phyloP scores from a whole-genome alignment of 2,888 invertebrate genomes.

The Colletes collaris region DNA sequence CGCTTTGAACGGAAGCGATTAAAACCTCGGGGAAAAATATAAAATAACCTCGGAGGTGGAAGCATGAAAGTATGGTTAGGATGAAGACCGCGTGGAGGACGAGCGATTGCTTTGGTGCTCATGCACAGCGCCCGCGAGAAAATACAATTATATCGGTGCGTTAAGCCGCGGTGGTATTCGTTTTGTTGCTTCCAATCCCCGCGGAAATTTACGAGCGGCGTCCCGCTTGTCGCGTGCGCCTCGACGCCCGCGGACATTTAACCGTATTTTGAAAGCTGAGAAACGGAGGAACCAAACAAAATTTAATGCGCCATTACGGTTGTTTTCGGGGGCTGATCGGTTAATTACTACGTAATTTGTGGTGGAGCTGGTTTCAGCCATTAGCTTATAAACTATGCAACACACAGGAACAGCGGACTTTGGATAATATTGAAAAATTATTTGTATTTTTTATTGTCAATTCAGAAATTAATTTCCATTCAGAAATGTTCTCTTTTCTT shows the following conservation, averaged over 20 bases:
- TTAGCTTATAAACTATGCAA: too few relatives aligned
- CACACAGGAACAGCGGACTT: too few relatives aligned
- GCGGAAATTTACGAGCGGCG: conserved; percentile 56
- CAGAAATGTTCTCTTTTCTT: too few relatives aligned
- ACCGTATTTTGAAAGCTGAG: conserved; percentile 19
- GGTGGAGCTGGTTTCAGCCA: too few relatives aligned
- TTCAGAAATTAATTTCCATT: too few relatives aligned
- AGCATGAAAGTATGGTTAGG: background rate
- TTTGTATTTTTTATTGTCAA: too few relatives aligned
- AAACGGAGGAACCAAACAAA: conserved; percentile 31
- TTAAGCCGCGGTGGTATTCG: conserved; percentile 44
- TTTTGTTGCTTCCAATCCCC: conserved; percentile 54
- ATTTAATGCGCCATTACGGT: conserved; percentile 22
- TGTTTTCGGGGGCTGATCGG: background rate
- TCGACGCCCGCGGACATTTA: conserved; percentile 13
- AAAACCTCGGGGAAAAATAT: conserved; percentile 5
- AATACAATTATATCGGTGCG: conserved; percentile 62
- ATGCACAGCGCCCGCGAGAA: conserved; percentile 48
- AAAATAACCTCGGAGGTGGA: background rate
- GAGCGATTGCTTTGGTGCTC: conserved; percentile 7
- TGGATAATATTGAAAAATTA: too few relatives aligned
- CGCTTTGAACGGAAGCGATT: conserved; percentile 34
- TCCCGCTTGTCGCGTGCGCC: conserved; percentile 32
- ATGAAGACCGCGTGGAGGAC: conserved; percentile 38
- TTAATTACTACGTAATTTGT: background rate